Evolutionary conservation across 2,113 vertebrate genomes (phyloP).

Genomic region (Toxotes chatareus): DNA sequence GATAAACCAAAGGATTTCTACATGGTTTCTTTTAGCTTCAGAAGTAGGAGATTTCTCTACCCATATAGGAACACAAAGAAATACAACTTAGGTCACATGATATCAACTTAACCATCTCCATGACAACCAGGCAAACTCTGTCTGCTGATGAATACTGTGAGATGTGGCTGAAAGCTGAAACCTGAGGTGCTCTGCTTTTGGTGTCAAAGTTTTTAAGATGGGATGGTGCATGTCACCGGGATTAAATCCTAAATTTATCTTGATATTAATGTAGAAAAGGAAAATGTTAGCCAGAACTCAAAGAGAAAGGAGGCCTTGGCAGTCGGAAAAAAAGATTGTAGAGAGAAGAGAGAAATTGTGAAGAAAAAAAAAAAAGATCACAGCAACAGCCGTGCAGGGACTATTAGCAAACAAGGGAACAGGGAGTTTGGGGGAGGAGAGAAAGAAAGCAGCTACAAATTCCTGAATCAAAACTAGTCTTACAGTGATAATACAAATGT

Average conservation of each 20-base stretch:
- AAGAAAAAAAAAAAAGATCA: constrained; percentile 33
- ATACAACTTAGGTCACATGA: background rate
- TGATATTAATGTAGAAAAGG: background rate
- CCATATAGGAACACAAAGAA: background rate
- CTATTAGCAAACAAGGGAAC: constrained; percentile 30
- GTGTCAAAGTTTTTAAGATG: background rate
- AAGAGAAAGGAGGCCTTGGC: background rate
- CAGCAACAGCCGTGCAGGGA: constrained; percentile 26
- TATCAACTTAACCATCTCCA: background rate
- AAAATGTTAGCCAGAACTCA: constrained; percentile 15
- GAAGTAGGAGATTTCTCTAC: background rate
- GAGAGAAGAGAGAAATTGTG: constrained; percentile 27
- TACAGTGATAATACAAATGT: constrained; percentile 34
- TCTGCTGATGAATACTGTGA: background rate
- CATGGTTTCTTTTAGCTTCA: too few relatives aligned
- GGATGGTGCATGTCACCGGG: background rate
- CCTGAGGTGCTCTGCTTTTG: background rate
- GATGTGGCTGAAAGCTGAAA: background rate
- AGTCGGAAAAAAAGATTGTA: constrained; percentile 9
- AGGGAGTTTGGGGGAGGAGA: constrained; percentile 36
- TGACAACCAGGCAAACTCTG: background rate
- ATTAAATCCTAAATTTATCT: background rate
- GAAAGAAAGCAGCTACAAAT: constrained; percentile 25
- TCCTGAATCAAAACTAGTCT: constrained; percentile 39
- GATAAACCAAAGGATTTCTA: background rate